Evolutionary conservation across 2,797 vertebrate genomes (phyloP).

Genomic region (Cephalopachus bancanus): DNA sequence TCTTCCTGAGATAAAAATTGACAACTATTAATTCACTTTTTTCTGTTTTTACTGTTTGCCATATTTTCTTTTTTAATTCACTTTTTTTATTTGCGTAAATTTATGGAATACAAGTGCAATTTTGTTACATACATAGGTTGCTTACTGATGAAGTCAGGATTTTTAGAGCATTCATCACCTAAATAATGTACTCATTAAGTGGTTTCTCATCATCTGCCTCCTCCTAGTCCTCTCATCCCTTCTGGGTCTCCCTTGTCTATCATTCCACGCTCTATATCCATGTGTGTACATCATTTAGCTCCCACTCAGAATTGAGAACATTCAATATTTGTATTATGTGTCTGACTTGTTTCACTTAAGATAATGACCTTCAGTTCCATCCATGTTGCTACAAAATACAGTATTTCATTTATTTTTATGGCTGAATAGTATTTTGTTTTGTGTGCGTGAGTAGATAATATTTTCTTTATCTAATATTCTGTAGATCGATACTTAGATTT

Average conservation of each 20-base stretch:
- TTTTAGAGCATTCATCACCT: not conserved
- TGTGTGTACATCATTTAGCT: not conserved
- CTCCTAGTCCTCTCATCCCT: not conserved
- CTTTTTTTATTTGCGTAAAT: not conserved
- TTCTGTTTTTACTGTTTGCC: not conserved
- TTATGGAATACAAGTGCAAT: not conserved
- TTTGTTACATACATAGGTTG: not conserved
- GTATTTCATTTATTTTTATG: not conserved
- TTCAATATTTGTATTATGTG: not conserved
- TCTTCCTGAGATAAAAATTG: constrained; percentile 52
- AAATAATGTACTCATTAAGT: not conserved
- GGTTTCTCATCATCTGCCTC: not conserved
- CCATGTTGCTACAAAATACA: not conserved
- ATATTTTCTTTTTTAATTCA: not conserved
- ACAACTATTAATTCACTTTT: not conserved
- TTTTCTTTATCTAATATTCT: not conserved
- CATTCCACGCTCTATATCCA: not conserved
- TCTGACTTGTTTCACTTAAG: not conserved
- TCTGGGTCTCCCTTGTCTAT: not conserved
- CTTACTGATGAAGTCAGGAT: not conserved
- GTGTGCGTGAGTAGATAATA: not conserved
- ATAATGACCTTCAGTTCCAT: not conserved
- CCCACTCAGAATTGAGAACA: not conserved
- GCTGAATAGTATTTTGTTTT: not conserved
- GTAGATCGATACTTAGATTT: not conserved